These are phyloP conservation scores for Halcyon malimbica DNA, from an alignment of 2,113 vertebrate species.

Conservation along the genomic window DNA sequence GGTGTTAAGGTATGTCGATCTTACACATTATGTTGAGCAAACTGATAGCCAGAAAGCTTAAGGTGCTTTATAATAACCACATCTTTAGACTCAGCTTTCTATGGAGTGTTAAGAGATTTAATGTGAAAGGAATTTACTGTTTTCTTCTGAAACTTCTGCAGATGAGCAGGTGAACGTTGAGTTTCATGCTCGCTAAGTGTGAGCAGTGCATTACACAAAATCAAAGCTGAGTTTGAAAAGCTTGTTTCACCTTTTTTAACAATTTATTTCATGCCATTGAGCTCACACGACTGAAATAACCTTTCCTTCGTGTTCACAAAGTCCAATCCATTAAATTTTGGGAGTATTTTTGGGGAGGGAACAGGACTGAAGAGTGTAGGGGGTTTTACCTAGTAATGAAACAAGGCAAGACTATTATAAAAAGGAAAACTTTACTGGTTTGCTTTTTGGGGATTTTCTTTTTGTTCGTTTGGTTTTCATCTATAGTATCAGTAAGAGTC, in stretches of 20 bases:
- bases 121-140: background rate
- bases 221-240: background rate
- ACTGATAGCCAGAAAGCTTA: background rate
- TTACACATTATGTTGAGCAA: background rate
- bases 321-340: background rate
- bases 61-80: background rate
- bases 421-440: background rate
- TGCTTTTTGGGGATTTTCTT: background rate
- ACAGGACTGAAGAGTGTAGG: background rate
- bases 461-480: background rate
- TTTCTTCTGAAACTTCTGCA: background rate
- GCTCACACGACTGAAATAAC: background rate
- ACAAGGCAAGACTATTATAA: background rate
- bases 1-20: background rate
- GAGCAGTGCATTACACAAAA: background rate
- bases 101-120: background rate
- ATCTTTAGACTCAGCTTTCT: background rate
- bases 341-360: background rate
- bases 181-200: background rate
- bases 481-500: background rate
- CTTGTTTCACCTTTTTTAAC: background rate
- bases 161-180: background rate
- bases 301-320: background rate
- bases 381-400: background rate
- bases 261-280: background rate